Evolutionary conservation across 2,797 vertebrate genomes (phyloP).

Genomic region (Paratrypauchen microcephalus): DNA sequence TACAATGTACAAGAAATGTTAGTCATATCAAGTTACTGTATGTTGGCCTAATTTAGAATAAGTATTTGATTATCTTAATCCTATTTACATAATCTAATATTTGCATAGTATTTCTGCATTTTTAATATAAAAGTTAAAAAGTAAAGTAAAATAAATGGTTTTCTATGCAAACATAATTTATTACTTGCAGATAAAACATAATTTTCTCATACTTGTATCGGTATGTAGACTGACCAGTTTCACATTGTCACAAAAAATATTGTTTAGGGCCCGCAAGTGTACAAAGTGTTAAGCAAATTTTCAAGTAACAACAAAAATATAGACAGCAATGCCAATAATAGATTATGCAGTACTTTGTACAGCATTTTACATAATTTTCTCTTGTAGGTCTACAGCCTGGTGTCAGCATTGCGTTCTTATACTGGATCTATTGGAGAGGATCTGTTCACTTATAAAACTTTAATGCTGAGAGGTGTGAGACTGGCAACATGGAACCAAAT

Average conservation of each 20-base stretch:
- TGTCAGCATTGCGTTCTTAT: slow-evolving; percentile 75
- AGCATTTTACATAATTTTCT: background rate
- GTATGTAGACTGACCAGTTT: background rate
- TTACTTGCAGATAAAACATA: too few species aligned
- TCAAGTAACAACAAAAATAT: background rate
- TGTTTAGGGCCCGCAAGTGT: background rate
- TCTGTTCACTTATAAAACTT: slow-evolving; percentile 62
- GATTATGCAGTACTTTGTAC: background rate
- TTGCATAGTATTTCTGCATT: too few species aligned
- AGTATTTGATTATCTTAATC: too few species aligned
- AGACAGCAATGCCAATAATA: background rate
- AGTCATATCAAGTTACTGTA: background rate
- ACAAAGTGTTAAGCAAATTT: too few species aligned
- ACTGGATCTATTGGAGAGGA: slow-evolving; percentile 51
- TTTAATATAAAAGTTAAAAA: too few species aligned
- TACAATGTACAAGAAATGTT: slow-evolving; percentile 10
- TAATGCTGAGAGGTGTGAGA: slow-evolving; percentile 82
- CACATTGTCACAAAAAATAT: background rate
- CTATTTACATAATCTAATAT: too few species aligned
- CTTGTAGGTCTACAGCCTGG: slow-evolving; percentile 81
- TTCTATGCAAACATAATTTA: too few species aligned
- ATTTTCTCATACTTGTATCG: background rate
- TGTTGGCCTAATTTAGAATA: background rate
- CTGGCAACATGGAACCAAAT: slow-evolving; percentile 92
- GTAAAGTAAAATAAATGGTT: too few species aligned